Conservation (phyloP, 2,797 vertebrate species). For the Pseudocheirus occidentalis region DNA sequence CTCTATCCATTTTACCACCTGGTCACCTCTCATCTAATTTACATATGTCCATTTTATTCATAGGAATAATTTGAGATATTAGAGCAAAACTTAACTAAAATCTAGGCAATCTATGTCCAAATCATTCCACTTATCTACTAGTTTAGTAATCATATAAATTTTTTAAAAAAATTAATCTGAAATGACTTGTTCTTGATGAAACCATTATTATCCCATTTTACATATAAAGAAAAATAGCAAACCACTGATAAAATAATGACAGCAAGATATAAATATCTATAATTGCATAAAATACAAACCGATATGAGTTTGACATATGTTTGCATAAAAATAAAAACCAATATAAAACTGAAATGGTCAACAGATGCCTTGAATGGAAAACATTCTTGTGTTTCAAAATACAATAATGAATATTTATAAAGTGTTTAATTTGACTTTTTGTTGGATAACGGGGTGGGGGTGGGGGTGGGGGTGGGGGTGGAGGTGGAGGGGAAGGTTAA, state of each 20-base stretch:
- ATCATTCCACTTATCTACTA: neutral
- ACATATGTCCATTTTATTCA: neutral
- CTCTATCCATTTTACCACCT: neutral
- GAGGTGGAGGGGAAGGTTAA: no score
- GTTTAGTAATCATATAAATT: neutral
- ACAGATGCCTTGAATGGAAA: neutral
- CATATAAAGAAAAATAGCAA: neutral
- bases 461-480: no score
- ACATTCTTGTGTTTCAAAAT: neutral
- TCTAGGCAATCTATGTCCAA: neutral
- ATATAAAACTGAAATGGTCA: neutral
- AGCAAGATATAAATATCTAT: neutral
- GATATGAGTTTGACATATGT: neutral
- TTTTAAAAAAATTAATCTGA: neutral
- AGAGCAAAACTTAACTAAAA: neutral
- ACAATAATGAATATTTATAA: neutral
- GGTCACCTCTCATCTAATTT: neutral
- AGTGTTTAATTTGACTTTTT: neutral
- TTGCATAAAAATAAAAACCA: neutral
- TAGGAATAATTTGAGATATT: neutral
- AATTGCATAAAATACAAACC: neutral
- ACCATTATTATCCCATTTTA: neutral
- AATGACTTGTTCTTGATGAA: neutral
- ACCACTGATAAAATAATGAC: neutral
- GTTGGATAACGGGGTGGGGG: no score